Percentiles rank a stretch among this genome's conserved stretches.
Conservation (phyloP, 1,140 invertebrate species). For the Akabosia matsudoensis region DNA sequence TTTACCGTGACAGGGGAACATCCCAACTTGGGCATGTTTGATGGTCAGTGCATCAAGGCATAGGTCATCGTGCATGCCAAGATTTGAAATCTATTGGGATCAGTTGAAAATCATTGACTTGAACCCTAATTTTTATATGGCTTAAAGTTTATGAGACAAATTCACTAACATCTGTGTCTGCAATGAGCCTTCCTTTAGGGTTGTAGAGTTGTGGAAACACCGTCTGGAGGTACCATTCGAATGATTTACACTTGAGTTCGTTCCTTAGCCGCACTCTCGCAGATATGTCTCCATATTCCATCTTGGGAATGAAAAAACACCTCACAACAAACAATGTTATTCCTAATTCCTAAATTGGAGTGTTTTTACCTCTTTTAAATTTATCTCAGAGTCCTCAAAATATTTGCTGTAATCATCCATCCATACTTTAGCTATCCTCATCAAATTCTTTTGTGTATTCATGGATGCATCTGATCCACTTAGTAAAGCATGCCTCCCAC, state of each 20-base stretch:
- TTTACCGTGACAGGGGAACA: slow-evolving; percentile 75
- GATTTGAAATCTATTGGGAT: slow-evolving; percentile 25
- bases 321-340: neutral
- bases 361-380: neutral
- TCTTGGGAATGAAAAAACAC: slow-evolving; percentile 27
- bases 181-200: slow-evolving; percentile 85
- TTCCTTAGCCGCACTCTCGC: slow-evolving; percentile 70
- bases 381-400: slow-evolving; percentile 59
- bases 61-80: neutral
- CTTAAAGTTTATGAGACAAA: neutral
- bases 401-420: slow-evolving; percentile 77
- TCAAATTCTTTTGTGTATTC: slow-evolving; percentile 85
- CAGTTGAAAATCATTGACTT: too few species aligned
- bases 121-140: too few species aligned
- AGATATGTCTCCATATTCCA: slow-evolving; percentile 73
- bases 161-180: slow-evolving; percentile 69
- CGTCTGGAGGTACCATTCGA: slow-evolving; percentile 96
- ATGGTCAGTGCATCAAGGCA: slow-evolving; percentile 29
- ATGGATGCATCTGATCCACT: slow-evolving; percentile 73
- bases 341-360: neutral
- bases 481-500: slow-evolving; percentile 57
- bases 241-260: slow-evolving; percentile 86
- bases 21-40: neutral
- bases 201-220: slow-evolving; percentile 96
- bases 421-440: slow-evolving; percentile 56